Base-by-base conservation (phyloP, 2,888 invertebrate species). In the Drosophila birchii region DNA sequence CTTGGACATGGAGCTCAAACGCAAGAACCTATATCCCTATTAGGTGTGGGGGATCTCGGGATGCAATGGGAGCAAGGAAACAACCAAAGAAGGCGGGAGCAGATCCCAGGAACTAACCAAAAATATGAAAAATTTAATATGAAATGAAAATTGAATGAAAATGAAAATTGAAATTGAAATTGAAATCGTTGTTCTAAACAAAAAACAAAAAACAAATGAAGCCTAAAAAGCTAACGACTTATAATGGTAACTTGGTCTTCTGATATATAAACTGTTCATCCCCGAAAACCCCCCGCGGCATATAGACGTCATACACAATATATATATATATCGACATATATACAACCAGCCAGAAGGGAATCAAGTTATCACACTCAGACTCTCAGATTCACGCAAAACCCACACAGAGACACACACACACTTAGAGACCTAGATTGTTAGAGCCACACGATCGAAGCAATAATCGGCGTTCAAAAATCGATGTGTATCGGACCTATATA, bases 1-100 rank as follows among this genome's bases (percentile, higher is more conserved):
- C 78, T 93, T 97, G 57, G 95, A 94, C 91, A 93, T 94, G 83
- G 94, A 94, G 88, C 92, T 95, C 67, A 94, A 94, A 79, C 92
- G 94, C 71, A 93, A 94, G 78, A 93, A 94, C 72, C 84, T 90
- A 5, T 91, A 91, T 79, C 91, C 91, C 59, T 92, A 87, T 58
- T 92, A 90, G 61, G 44, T 16, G 8, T 2, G 20, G 23, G 29
- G 29, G n/a, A 59, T 34, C 12, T 12, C 6, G 5, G n/a, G 23
- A 16, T 7, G n/a, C 5, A 14, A n/a, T 18, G n/a, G 18, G 53
- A 38, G 67, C 53, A 20, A 23, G 3, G 18, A 23, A n/a, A 16
- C 64, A 69, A 51, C 72, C 62, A 73, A 45, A 84, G 70, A 79
- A 73, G 72, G 58, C 76, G 76, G 32, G 26, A 43, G 38, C 39